A percentile compares a stretch with the other conserved stretches of the same genome.
phyloP scores from a whole-genome alignment of 2,888 invertebrate genomes.

The Dione vanillae region DNA sequence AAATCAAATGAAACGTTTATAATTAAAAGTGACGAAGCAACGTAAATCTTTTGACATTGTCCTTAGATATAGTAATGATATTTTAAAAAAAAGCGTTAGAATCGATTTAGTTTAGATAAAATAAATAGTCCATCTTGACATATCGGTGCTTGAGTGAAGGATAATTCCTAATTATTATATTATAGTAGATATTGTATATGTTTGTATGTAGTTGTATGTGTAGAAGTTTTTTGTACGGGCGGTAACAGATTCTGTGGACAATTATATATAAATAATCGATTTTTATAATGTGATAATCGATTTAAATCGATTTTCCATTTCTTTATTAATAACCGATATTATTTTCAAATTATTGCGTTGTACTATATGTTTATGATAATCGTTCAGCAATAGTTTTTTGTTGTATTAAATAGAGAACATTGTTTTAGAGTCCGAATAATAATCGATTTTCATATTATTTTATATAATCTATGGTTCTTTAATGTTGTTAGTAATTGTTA shows the following conservation, averaged over 20 bases:
- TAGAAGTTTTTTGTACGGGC: conserved; percentile 50
- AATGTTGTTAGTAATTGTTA: conserved; percentile 19
- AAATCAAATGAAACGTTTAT: neutral
- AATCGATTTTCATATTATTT: conserved; percentile 40
- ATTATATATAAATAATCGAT: conserved; percentile 1
- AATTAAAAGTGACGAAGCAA: conserved; percentile 21
- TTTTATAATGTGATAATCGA: neutral
- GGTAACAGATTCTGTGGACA: conserved; percentile 13
- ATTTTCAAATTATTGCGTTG: neutral
- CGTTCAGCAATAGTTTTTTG: conserved; percentile 36
- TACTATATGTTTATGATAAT: conserved; percentile 11
- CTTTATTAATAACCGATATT: neutral
- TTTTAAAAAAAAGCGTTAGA: conserved; percentile 69
- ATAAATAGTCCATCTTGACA: conserved; percentile 78
- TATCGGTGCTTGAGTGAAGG: conserved; percentile 82
- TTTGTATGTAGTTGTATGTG: conserved; percentile 59
- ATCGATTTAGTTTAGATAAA: conserved; percentile 62
- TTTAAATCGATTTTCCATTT: neutral
- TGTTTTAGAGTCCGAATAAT: conserved; percentile 29
- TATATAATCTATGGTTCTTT: conserved; percentile 30
- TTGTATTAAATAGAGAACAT: conserved; percentile 41
- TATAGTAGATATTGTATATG: conserved; percentile 51
- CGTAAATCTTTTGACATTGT: conserved; percentile 51
- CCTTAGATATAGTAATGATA: conserved; percentile 72
- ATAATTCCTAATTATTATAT: conserved; percentile 70